Evolutionary conservation across 2,888 invertebrate genomes (phyloP).

Genomic region (Hypomecis atomaria): DNA sequence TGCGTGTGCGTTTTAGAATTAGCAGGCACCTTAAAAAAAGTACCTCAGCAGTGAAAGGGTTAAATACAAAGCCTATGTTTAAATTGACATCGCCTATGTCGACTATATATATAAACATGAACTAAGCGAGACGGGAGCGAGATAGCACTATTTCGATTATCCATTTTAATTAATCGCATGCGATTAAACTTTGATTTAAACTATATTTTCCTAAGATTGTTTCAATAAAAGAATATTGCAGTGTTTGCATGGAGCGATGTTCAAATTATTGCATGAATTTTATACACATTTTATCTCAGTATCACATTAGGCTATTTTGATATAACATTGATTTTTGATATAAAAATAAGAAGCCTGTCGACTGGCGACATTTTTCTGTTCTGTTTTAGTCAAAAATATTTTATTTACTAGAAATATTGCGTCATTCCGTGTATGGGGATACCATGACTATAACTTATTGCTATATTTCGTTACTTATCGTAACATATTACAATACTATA

Average conservation of each 20-base stretch:
- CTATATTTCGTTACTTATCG: slow-evolving; percentile 25
- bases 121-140: no score
- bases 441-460: slow-evolving; percentile 27
- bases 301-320: slow-evolving; percentile 27
- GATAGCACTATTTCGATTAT: no score
- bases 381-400: slow-evolving; percentile 39
- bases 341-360: slow-evolving; percentile 43
- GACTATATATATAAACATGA: no score
- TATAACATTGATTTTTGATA: slow-evolving; percentile 36
- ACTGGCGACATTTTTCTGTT: slow-evolving; percentile 20
- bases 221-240: slow-evolving; percentile 6
- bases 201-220: background rate
- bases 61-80: no score
- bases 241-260: background rate
- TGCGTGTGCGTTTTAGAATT: no score
- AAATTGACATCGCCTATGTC: no score
- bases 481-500: slow-evolving; percentile 12
- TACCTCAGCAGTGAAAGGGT: no score
- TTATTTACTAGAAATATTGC: slow-evolving; percentile 31
- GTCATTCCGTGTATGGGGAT: slow-evolving; percentile 9
- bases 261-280: slow-evolving; percentile 27
- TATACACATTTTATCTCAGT: slow-evolving; percentile 30
- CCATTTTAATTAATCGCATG: background rate
- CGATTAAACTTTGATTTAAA: background rate
- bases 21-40: no score